Conservation (phyloP, 1,140 invertebrate species). For the Phocides pigmalion region DNA sequence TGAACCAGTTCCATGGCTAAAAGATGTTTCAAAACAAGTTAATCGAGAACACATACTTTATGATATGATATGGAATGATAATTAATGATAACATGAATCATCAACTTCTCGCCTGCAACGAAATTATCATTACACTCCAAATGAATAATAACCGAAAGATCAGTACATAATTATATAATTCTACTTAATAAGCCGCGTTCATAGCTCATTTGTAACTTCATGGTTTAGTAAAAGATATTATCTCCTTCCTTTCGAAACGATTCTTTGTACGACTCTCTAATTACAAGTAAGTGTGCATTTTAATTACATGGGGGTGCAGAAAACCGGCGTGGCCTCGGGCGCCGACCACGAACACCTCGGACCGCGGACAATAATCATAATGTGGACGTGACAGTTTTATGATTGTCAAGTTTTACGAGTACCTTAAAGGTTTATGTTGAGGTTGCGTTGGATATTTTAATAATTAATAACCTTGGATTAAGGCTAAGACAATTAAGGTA, state of each 20-base stretch:
- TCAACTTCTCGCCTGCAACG: slow-evolving; percentile 11
- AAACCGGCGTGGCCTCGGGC: slow-evolving; percentile 52
- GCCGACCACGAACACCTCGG: slow-evolving; percentile 33
- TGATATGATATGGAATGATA: no score
- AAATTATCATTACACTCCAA: slow-evolving; percentile 15
- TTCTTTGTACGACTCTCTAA: slow-evolving; percentile 64
- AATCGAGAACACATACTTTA: no score
- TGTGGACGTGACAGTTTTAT: slow-evolving; percentile 31
- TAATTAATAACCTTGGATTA: neutral
- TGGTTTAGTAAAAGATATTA: slow-evolving; percentile 59
- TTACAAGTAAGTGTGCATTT: slow-evolving; percentile 67
- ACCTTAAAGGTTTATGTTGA: slow-evolving; percentile 2
- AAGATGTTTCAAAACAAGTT: no score
- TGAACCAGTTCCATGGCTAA: no score
- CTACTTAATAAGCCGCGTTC: slow-evolving; percentile 30
- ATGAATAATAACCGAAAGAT: slow-evolving; percentile 30
- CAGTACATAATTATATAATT: slow-evolving; percentile 30
- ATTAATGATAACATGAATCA: neutral
- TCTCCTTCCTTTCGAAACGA: slow-evolving; percentile 60
- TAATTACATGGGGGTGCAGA: slow-evolving; percentile 76
- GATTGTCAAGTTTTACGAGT: slow-evolving; percentile 10
- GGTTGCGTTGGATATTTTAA: slow-evolving; percentile 15
- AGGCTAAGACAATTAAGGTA: no score
- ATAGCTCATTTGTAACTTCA: slow-evolving; percentile 55
- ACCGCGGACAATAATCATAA: slow-evolving; percentile 37